phyloP scores from a whole-genome alignment of 2,888 invertebrate genomes.

The Aleiodes alternator region DNA sequence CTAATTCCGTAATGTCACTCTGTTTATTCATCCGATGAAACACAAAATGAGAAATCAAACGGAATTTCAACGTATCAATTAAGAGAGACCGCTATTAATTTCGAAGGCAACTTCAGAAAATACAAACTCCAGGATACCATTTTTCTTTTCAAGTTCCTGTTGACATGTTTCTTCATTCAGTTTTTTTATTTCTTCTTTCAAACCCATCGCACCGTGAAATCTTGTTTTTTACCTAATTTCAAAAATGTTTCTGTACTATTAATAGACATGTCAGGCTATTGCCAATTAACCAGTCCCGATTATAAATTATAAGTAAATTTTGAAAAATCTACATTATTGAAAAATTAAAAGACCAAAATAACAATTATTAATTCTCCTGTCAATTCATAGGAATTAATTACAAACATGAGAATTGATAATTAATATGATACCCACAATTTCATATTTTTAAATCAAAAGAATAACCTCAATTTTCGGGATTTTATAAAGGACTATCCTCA shows the following conservation, averaged over 20 bases:
- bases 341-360: slow-evolving; percentile 42
- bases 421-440: not conserved
- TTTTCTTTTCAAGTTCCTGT: slow-evolving; percentile 63
- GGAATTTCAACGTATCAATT: slow-evolving; percentile 70
- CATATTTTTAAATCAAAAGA: not conserved
- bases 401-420: slow-evolving; percentile 30
- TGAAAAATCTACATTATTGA: too few species aligned
- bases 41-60: slow-evolving; percentile 49
- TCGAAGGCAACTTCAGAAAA: slow-evolving; percentile 62
- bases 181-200: slow-evolving; percentile 34
- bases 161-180: slow-evolving; percentile 43
- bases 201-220: slow-evolving; percentile 8
- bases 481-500: too few species aligned
- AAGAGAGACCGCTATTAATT: slow-evolving; percentile 68
- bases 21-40: slow-evolving; percentile 1
- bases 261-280: slow-evolving; percentile 68
- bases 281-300: slow-evolving; percentile 67
- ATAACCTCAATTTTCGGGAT: too few species aligned
- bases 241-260: slow-evolving; percentile 62
- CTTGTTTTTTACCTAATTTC: slow-evolving; percentile 61
- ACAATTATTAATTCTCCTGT: slow-evolving; percentile 63
- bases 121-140: slow-evolving; percentile 65
- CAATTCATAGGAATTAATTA: slow-evolving; percentile 28
- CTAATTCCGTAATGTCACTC: too few species aligned
- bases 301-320: slow-evolving; percentile 23